Evolutionary conservation across 2,797 vertebrate species (phyloP), one percentile per base, ranked within the genome.

Genomic region (Cichlasoma orientale): DNA sequence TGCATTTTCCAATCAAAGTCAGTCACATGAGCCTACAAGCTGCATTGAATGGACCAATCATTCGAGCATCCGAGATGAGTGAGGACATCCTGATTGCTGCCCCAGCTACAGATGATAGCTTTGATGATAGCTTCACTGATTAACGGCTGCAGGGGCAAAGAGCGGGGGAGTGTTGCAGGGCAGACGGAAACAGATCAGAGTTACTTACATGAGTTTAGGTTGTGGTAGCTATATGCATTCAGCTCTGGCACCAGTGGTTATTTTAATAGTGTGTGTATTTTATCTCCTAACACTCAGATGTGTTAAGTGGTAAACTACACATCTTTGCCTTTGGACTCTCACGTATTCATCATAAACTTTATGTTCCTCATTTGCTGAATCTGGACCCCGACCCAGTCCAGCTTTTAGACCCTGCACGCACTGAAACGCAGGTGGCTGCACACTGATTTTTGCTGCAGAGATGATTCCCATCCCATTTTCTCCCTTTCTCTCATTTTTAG

Each of bases 81-180:
- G 50, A 69, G 53, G 7, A 38, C 11, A 73, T 63, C 55, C 41
- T 54, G 57, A 52, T 52, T 31, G 50, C 5, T 56, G 66, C 21
- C 58, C 29, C 7, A 16, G 54, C n/a, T n/a, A 18, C 41, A 85
- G 29, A 53, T 36, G 57, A 78, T 16, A 78, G 10, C 36, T 36
- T 33, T 75, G 73, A 83, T 74, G 52, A 84, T 61, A 71, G 55
- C 9, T 16, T 75, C 3, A n/a, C 41, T 83, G 73, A 88, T 81
- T 54, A 73, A 68, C 3, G 4, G 1, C 29, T 38, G 25, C 23
- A 21, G 6, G n/a, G 5, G 50, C 33, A 54, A 13, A 38, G 29
- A 4, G 47, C 21, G 16, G 3, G 19, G 41, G 14, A 9, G 6
- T 36, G 33, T 54, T 23, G 14, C 50, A 59, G 7, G n/a, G 44